Conservation (phyloP, 2,888 invertebrate species). For the Tiphia femorata region DNA sequence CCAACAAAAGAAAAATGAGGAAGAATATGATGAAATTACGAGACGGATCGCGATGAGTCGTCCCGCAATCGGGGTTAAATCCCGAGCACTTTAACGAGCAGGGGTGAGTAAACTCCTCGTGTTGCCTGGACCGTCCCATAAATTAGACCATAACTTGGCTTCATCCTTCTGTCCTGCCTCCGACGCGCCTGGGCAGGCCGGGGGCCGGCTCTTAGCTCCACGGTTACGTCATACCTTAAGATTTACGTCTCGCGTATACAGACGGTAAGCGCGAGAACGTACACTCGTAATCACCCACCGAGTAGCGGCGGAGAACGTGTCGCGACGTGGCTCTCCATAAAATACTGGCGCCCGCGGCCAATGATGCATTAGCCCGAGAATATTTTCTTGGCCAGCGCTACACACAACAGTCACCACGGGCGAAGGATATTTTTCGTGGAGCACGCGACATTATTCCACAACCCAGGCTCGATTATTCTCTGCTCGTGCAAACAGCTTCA, state of each 20-base stretch:
- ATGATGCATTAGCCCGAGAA: constrained; percentile 12
- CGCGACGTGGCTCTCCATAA: constrained; percentile 4
- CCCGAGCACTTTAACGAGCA: constrained; percentile 35
- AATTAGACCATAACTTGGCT: constrained; percentile 56
- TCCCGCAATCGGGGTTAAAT: constrained; percentile 37
- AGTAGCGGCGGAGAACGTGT: constrained; percentile 10
- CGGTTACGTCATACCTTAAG: constrained; percentile 42
- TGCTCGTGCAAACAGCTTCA: neutral
- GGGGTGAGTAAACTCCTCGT: constrained; percentile 36
- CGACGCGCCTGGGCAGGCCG: constrained; percentile 16
- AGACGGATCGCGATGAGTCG: no score
- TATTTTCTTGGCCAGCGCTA: no score
- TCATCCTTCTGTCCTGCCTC: constrained; percentile 37
- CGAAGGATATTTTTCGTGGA: no score
- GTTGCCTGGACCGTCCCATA: constrained; percentile 43
- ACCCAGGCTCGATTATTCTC: neutral
- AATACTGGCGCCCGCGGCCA: constrained; percentile 17
- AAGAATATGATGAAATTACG: no score
- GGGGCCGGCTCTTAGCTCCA: constrained; percentile 33
- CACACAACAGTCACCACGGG: no score
- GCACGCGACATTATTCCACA: no score
- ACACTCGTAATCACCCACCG: constrained; percentile 42
- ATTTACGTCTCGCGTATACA: constrained; percentile 47
- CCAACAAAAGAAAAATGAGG: no score
- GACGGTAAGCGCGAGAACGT: constrained; percentile 39